Base-by-base conservation (phyloP, 2,888 invertebrate species). In the Leucophenga maculata region DNA sequence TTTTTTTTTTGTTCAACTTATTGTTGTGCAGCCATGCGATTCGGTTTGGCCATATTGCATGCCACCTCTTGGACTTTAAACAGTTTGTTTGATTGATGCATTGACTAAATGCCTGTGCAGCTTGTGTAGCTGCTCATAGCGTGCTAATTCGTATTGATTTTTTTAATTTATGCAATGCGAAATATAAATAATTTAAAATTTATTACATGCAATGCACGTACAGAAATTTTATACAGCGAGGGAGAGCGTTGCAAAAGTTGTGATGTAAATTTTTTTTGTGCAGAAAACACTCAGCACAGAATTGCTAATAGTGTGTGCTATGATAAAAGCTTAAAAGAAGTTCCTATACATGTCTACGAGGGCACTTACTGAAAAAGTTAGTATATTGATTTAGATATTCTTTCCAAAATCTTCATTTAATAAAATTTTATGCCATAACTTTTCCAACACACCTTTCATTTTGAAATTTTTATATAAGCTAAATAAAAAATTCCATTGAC, bases 201-300 rank as follows among this genome's bases (percentile, higher is more conserved):
- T 14, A 59, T 11, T 31, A 16, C 59, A 59, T 59, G 59, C 59
- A 31, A 59, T 31, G 59, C 59, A 59, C 59, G 59, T 59, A 59
- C 32, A 59, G 13, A n/a, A 31, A 32, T 32, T 59, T n/a, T 59
- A 22, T 55, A 18, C 18, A n/a, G n/a, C n/a, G n/a, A n/a, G n/a
- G n/a, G n/a, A n/a, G n/a, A n/a, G n/a, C n/a, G n/a, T n/a, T n/a
- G n/a, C n/a, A n/a, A n/a, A n/a, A n/a, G n/a, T n/a, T n/a, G n/a
- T n/a, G n/a, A n/a, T n/a, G n/a, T n/a, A n/a, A n/a, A n/a, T n/a
- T n/a, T n/a, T n/a, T n/a, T n/a, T n/a, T n/a, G n/a, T n/a, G n/a
- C n/a, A n/a, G n/a, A n/a, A n/a, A n/a, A n/a, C n/a, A n/a, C n/a
- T n/a, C n/a, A n/a, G n/a, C n/a, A n/a, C n/a, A n/a, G n/a, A n/a